Percentiles rank a stretch among this genome's conserved stretches.
Conservation (phyloP, 2,113 vertebrate species). For the Probosciger aterrimus region DNA sequence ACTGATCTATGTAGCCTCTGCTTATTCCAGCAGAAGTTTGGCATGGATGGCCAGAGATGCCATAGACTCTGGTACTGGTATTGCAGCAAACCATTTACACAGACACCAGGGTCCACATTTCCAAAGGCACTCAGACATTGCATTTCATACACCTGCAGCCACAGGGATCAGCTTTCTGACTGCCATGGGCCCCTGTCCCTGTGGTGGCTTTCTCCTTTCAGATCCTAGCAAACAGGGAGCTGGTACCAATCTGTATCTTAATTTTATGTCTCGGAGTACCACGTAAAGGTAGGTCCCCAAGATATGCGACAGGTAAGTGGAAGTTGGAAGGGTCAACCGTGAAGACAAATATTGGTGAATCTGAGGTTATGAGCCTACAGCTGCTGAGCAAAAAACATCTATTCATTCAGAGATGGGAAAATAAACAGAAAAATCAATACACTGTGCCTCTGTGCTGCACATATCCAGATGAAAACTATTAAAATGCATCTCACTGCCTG, state of each 20-base stretch:
- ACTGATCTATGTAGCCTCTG: not conserved
- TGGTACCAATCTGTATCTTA: not conserved
- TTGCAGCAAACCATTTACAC: not conserved
- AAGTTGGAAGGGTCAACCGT: not conserved
- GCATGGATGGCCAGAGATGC: not conserved
- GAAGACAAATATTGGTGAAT: not conserved
- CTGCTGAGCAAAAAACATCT: not conserved
- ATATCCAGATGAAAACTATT: not conserved
- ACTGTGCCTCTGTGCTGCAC: not conserved
- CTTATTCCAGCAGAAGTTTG: not conserved
- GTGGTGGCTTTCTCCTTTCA: not conserved
- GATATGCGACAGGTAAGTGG: not conserved
- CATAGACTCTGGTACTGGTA: not conserved
- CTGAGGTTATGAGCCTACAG: not conserved
- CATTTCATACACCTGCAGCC: not conserved
- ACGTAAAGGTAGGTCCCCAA: not conserved
- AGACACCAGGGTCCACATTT: not conserved
- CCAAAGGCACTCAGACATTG: not conserved
- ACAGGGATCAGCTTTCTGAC: not conserved
- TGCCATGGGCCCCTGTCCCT: not conserved
- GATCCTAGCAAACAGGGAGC: not conserved
- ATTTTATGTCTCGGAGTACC: not conserved
- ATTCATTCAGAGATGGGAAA: not conserved
- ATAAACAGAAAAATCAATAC: not conserved
- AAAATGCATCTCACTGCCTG: not conserved